phyloP scores from a whole-genome alignment of 2,113 vertebrate genomes.

The Zosterops japonicus region DNA sequence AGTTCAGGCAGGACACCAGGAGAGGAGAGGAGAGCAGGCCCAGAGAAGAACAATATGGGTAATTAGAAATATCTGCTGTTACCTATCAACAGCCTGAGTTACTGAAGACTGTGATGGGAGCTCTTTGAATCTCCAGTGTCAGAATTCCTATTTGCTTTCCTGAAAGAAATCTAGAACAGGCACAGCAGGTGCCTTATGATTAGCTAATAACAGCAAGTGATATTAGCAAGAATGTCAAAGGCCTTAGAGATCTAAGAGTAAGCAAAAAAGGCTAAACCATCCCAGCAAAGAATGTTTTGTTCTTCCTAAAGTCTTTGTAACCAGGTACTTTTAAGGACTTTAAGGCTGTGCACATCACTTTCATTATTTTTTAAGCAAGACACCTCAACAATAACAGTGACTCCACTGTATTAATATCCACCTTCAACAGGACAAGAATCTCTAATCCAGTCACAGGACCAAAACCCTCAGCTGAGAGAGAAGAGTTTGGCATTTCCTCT shows the following conservation, averaged over 20 bases:
- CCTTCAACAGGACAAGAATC: background rate
- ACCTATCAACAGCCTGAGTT: background rate
- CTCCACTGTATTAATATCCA: background rate
- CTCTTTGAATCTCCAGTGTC: background rate
- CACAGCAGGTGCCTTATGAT: background rate
- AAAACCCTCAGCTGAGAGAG: background rate
- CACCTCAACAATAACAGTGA: background rate
- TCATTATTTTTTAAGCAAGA: background rate
- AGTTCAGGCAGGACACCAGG: background rate
- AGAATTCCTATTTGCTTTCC: background rate
- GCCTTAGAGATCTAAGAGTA: background rate
- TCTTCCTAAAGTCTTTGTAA: background rate
- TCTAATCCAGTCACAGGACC: background rate
- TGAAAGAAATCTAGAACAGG: background rate
- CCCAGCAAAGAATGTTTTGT: accelerated
- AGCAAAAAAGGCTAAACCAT: background rate
- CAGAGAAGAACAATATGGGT: background rate
- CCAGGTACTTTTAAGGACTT: background rate
- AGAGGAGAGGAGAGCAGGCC: background rate
- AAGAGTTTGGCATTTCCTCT: background rate
- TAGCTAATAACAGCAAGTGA: background rate
- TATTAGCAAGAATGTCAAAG: background rate
- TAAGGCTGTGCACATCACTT: background rate
- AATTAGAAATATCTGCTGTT: background rate
- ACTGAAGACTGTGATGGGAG: background rate